A percentile compares a stretch with the other conserved stretches of the same genome.
Conservation (phyloP, 2,888 invertebrate genomes). For the Timema podura region DNA sequence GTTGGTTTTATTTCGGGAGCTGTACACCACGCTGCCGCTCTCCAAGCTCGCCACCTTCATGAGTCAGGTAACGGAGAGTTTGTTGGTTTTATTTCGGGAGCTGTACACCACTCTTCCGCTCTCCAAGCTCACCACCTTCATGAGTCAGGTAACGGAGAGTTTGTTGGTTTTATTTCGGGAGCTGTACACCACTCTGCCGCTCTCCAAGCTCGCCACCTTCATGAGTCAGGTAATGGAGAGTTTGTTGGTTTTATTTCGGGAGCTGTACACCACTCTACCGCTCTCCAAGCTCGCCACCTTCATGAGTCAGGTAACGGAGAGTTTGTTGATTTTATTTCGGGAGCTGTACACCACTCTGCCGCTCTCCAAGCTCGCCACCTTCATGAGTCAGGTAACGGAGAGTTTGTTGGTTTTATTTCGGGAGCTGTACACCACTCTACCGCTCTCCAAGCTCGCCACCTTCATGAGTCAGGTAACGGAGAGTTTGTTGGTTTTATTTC, state of each 20-base stretch:
- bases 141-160: constrained; percentile 51
- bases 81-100: constrained; percentile 56
- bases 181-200: constrained; percentile 92
- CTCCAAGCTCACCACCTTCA: constrained; percentile 89
- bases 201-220: constrained; percentile 90
- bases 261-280: constrained; percentile 96
- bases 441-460: constrained; percentile 86
- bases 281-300: constrained; percentile 90
- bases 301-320: constrained; percentile 68
- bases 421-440: constrained; percentile 97
- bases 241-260: no score
- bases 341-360: constrained; percentile 97
- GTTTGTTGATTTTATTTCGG: no score
- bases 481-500: no score
- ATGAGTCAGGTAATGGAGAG: no score
- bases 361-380: constrained; percentile 86
- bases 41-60: constrained; percentile 93
- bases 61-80: constrained; percentile 46
- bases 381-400: constrained; percentile 75
- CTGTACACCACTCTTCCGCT: constrained; percentile 94
- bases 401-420: no score
- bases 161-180: constrained; percentile 55
- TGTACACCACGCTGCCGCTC: constrained; percentile 94
- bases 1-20: constrained; percentile 57
- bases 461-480: constrained; percentile 80